phyloP scores from a whole-genome alignment of 2,888 invertebrate species.

The Leptinotarsa haldemani region DNA sequence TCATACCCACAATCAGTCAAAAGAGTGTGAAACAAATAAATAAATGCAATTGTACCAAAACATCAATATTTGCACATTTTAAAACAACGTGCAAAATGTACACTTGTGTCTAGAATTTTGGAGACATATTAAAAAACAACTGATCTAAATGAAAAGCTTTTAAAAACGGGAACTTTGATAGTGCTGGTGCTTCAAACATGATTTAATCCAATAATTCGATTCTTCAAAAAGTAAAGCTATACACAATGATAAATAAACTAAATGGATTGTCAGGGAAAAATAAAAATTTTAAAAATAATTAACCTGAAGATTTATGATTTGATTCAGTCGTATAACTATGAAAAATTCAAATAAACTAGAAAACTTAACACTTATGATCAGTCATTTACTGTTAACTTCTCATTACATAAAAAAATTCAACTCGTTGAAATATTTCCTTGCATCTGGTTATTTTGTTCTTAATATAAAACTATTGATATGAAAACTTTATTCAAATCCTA shows the following conservation, averaged over 20 bases:
- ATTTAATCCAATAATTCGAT: background rate
- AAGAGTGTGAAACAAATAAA: background rate
- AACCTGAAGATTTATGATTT: background rate
- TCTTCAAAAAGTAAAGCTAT: background rate
- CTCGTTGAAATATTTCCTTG: slow-evolving; percentile 28
- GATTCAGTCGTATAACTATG: background rate
- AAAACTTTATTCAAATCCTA: slow-evolving; percentile 29
- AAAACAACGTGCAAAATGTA: background rate
- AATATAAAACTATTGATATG: slow-evolving; percentile 32
- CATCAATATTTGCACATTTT: background rate
- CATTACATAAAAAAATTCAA: slow-evolving; percentile 10
- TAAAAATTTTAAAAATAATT: background rate
- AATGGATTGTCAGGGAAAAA: background rate
- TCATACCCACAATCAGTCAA: slow-evolving; percentile 1
- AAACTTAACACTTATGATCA: slow-evolving; percentile 3
- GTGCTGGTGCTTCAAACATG: slow-evolving; percentile 3
- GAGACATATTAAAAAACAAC: background rate
- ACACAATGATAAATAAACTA: background rate
- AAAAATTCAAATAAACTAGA: background rate
- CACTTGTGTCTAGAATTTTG: background rate
- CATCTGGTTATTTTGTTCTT: slow-evolving; percentile 16
- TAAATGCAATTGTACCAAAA: slow-evolving; percentile 9
- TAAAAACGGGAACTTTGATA: background rate
- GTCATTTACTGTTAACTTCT: background rate
- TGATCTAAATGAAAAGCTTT: background rate